phyloP scores from a whole-genome alignment of 2,113 vertebrate genomes.

The Polypterus bichir region DNA sequence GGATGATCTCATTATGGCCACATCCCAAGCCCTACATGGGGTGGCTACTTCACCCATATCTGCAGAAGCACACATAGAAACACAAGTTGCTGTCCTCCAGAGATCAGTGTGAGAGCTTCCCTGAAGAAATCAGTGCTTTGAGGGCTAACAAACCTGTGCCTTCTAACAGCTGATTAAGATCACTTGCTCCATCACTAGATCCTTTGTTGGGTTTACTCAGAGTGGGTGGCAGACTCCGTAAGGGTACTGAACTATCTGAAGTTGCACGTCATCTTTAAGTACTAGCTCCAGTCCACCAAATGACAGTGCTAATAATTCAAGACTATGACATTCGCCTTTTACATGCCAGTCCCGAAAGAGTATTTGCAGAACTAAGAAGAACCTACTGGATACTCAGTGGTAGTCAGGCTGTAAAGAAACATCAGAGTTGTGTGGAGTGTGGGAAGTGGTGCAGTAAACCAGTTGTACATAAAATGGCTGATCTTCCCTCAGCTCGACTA shows the following conservation, averaged over 20 bases:
- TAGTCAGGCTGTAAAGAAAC: conserved; percentile 1
- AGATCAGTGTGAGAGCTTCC: conserved; percentile 5
- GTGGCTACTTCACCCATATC: no score
- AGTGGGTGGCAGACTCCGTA: conserved; percentile 8
- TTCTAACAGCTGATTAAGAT: background rate
- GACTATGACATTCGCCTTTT: background rate
- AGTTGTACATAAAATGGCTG: conserved; percentile 10
- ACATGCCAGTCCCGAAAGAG: conserved; percentile 2
- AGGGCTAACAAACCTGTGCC: conserved; percentile 4
- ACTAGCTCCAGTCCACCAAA: conserved; percentile 7
- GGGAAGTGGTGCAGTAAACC: conserved; percentile 3
- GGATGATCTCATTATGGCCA: no score
- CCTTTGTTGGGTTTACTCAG: background rate
- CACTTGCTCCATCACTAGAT: conserved; percentile 4
- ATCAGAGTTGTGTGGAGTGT: conserved; percentile 8
- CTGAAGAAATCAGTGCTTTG: conserved; percentile 1
- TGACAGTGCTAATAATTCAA: conserved; percentile 6
- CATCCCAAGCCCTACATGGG: no score
- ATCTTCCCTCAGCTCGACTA: conserved; percentile 6
- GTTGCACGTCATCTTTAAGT: no score
- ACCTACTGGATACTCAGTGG: conserved; percentile 12
- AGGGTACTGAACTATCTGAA: no score
- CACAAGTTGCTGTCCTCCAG: background rate
- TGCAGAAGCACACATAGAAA: conserved; percentile 2
- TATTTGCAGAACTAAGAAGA: conserved; percentile 9